Evolutionary conservation across 2,113 vertebrate species (phyloP).

Genomic region (Theristicus caerulescens): DNA sequence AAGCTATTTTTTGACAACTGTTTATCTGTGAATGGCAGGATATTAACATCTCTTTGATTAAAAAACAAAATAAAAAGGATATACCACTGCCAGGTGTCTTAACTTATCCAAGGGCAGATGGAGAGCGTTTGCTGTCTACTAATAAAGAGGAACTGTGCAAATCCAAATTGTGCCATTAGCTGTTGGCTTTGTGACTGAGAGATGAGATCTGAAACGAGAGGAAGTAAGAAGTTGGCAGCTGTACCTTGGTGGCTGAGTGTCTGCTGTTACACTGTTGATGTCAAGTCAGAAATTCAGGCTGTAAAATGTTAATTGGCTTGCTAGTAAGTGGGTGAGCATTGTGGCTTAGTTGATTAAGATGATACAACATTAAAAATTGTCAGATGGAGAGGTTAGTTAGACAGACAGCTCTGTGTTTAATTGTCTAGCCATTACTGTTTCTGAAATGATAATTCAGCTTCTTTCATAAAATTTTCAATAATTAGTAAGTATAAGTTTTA

Average conservation of each 20-base stretch:
- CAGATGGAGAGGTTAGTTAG: background rate
- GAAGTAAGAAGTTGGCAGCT: background rate
- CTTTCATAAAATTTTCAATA: background rate
- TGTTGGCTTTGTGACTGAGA: background rate
- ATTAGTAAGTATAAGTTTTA: background rate
- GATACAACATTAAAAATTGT: background rate
- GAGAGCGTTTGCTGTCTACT: background rate
- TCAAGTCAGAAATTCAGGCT: background rate
- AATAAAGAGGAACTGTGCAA: background rate
- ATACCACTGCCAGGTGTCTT: background rate
- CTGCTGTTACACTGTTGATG: background rate
- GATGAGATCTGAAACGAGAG: background rate
- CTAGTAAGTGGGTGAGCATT: background rate
- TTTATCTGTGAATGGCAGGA: background rate
- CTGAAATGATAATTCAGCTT: too few relatives aligned
- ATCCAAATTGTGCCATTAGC: background rate
- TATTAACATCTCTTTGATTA: background rate
- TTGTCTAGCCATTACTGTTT: too few relatives aligned
- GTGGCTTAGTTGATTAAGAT: background rate
- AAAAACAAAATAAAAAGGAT: background rate
- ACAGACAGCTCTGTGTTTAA: background rate
- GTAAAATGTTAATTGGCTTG: conserved; percentile 22
- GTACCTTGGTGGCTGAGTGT: background rate
- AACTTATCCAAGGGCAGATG: background rate
- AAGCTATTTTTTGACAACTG: background rate